Evolutionary conservation across 2,797 vertebrate species (phyloP), one percentile per base, ranked within the genome.

Genomic region (Rhodeus uyekii): DNA sequence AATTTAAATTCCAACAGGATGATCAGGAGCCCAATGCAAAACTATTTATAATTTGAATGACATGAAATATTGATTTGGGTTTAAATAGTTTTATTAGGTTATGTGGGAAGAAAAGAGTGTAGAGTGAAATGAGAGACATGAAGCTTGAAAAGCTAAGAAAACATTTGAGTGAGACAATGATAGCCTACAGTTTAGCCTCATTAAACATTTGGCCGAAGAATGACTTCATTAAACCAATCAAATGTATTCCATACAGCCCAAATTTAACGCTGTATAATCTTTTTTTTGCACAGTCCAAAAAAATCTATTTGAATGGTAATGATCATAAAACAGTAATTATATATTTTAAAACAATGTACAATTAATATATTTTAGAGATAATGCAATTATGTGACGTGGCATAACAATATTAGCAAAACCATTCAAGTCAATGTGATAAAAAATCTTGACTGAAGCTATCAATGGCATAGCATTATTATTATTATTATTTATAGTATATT

Each of bases 221-320:
- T 38, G 34, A 74, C 71, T 38, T 22, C 29, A 8, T 4, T 36
- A 3, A n/a, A 36, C 22, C 22, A 55, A 38, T 39, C 14, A 18
- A 55, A 24, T 18, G 8, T 38, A 27, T 6, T 39, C 32, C 32
- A 73, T 38, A 58, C 53, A 74, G 50, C 4, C 22, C 4, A 55
- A 24, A 74, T 19, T 36, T 38, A 39, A 18, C 32, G 8, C 29
- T 48, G 27, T 22, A 50, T 73, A 36, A 34, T 34, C 3, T 2
- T 71, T 71, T 50, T 72, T n/a, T n/a, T n/a, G n/a, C n/a, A n/a
- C n/a, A n/a, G 19, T 72, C 29, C 5, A 72, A 72, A 72, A 38
- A n/a, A 36, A 12, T 36, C 48, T 5, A 9, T 73, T 38, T 27
- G 8, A 58, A 24, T 16, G 7, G 24, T 36, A 55, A 74, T 16